Base-by-base conservation (phyloP, 1,140 invertebrate species). In the Globodera ellingtonae region DNA sequence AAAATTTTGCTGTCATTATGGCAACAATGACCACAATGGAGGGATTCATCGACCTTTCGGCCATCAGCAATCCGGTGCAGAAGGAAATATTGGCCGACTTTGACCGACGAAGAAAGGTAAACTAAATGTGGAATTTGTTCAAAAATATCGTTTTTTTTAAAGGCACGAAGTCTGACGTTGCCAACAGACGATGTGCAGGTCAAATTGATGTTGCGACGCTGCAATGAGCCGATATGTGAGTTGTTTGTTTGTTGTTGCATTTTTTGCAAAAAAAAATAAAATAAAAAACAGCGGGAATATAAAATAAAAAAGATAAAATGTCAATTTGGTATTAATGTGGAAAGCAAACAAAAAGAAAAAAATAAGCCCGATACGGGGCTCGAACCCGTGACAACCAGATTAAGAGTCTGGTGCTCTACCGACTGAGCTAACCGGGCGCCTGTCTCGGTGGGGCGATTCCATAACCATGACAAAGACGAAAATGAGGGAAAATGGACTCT, bases 31-130 rank as follows among this genome's bases (percentile, higher is more conserved):
- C 74, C 56, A 46, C 48, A 3, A 59, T 79, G 7, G 78, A 79
- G 89, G 95, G 96, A 86, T 97, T 94, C 90, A 97, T 94, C 1
- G 85, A 86, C 71, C 59, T 86, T 13, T 56, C 52, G 7, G 74
- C 82, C n/a, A 78, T 86, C 15, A 82, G 75, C 52, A 88, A 86
- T 70, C 85, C 85, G 10, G 21, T 85, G 21, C 81, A 86, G 67
- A 78, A 82, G 56, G 82, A 84, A 65, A 79, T 87, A 21, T 65
- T 89, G 50, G 85, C 88, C 7, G 87, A 89, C 70, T 89, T 89
- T 80, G 87, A 89, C 46, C 75, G 87, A 35, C 73, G 87, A 48
- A 75, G 83, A 56, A 81, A 86, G 66, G 87, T 88, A 24, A n/a
- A n/a, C n/a, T n/a, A n/a, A 35, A 35, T 35, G 35, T 73, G 87